Evolutionary conservation across 2,888 invertebrate genomes (phyloP), one percentile per base, ranked within the genome.

Genomic region (Euzophera pinguis): DNA sequence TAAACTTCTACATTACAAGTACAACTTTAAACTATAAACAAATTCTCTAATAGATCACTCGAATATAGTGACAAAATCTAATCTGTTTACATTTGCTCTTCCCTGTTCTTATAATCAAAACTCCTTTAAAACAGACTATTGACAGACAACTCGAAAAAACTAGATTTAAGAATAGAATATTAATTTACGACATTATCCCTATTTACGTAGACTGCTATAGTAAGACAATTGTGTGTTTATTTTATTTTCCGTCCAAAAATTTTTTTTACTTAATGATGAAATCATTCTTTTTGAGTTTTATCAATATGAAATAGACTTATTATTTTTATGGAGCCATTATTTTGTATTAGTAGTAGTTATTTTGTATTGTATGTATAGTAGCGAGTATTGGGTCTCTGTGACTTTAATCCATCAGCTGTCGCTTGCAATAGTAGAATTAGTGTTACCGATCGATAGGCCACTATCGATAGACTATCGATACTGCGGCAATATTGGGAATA

Each of bases 201-300:
- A 50, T 68, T 62, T 52, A 59, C 61, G 60, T 73, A 71, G 71
- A 71, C 71, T 73, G 69, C 62, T 61, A 67, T 69, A 53, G 54
- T 63, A 63, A 57, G 57, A 42, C 45, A 47, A 57, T 50, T 53
- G 57, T 60, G 62, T 53, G 47, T 65, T 59, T 53, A 64, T 67
- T 64, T 71, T 60, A 64, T 81, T 82, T 77, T 85, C 87, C 87
- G 87, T 87, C 87, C 87, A 87, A 78, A 82, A 68, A 50, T 71
- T 71, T n/a, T 64, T 57, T 61, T 73, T 71, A 73, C 68, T 69
- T 71, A 71, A 69, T 71, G 62, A 71, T 77, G 61, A 67, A 62
- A 72, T 71, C 60, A 67, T 60, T 52, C 53, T 56, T 58, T n/a
- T 55, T 38, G 52, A 47, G 38, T 39, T 38, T 27, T 49, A 8